Conservation (phyloP, 2,888 invertebrate species). For the Rapana venosa region DNA sequence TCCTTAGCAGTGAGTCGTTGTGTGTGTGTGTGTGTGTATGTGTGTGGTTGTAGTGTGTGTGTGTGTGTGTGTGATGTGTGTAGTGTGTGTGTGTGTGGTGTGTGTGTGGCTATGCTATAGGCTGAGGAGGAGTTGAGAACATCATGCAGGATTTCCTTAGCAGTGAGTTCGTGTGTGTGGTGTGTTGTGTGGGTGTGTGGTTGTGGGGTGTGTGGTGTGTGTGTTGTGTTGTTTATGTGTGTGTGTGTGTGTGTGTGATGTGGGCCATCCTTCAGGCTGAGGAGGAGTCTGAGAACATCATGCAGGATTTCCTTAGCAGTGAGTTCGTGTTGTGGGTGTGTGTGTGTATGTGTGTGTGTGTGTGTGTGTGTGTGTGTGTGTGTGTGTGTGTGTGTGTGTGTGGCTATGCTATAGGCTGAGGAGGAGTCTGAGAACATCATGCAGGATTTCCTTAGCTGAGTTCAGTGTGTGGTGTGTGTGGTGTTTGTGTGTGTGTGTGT, state of each 20-base stretch:
- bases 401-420: neutral
- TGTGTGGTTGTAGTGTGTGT: slow-evolving; percentile 85
- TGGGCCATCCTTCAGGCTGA: no score
- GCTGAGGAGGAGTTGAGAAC: no score
- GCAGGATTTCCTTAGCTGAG: neutral
- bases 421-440: neutral
- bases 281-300: slow-evolving; percentile 88
- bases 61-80: no score
- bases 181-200: no score
- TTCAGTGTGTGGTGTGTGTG: neutral
- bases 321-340: neutral
- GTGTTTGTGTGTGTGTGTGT: no score
- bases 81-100: no score
- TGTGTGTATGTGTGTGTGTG: slow-evolving; percentile 35
- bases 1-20: slow-evolving; percentile 83
- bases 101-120: no score
- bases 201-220: no score
- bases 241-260: slow-evolving; percentile 76
- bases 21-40: slow-evolving; percentile 51
- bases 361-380: slow-evolving; percentile 22
- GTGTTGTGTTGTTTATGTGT: slow-evolving; percentile 81
- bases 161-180: neutral
- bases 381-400: slow-evolving; percentile 11
- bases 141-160: no score
- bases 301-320: slow-evolving; percentile 89